phyloP scores from a whole-genome alignment of 2,888 invertebrate species.

The Tinea pellionella region DNA sequence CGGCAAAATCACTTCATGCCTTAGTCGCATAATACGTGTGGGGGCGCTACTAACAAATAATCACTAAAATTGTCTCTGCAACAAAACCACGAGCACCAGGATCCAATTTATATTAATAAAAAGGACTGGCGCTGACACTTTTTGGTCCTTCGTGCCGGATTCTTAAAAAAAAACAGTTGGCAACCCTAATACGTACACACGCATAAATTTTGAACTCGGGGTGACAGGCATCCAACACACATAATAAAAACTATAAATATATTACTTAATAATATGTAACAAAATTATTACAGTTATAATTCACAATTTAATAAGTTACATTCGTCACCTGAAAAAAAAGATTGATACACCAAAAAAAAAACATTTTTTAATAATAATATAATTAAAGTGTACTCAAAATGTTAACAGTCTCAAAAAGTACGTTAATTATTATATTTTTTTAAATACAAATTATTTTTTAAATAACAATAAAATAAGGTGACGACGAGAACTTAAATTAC shows the following conservation, averaged over 20 bases:
- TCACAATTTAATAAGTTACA: neutral
- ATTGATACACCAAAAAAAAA: neutral
- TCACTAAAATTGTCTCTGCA: too few species aligned
- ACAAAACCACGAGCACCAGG: too few species aligned
- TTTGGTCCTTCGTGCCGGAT: too few species aligned
- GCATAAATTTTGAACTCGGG: neutral
- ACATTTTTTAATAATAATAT: neutral
- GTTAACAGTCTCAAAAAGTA: constrained; percentile 64
- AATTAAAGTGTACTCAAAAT: constrained; percentile 45
- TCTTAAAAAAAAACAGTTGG: too few species aligned
- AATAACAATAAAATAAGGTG: neutral
- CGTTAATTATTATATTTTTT: constrained; percentile 51
- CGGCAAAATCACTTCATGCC: too few species aligned
- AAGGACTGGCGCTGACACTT: too few species aligned
- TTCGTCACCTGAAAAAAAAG: neutral
- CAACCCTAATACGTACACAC: too few species aligned
- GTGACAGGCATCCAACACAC: neutral
- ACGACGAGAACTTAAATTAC: neutral
- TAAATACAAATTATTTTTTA: constrained; percentile 41
- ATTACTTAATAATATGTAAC: constrained; percentile 3
- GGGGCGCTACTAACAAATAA: too few species aligned
- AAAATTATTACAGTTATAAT: neutral
- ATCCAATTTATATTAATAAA: too few species aligned
- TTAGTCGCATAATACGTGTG: too few species aligned
- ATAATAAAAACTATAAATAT: neutral